These are phyloP conservation scores for Synodontis membranacea DNA, from an alignment of 2,113 vertebrate species.

Conservation along the genomic window DNA sequence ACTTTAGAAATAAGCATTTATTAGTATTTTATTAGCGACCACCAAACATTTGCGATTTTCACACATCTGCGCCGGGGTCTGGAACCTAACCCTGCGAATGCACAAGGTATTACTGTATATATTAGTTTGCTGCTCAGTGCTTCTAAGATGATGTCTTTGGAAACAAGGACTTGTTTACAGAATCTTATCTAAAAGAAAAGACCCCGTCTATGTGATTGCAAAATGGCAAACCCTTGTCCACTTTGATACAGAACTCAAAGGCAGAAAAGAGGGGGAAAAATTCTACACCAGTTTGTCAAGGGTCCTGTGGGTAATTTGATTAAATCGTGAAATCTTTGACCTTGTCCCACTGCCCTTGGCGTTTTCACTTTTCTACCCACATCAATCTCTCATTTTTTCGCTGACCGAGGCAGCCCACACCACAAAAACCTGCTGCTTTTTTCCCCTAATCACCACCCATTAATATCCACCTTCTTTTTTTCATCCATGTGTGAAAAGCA, in stretches of 20 bases:
- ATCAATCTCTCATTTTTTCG: constrained; percentile 47
- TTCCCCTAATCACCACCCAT: neutral
- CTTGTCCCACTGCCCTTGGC: constrained; percentile 38
- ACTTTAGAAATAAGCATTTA: no score
- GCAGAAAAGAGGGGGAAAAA: neutral
- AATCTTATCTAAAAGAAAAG: constrained; percentile 6
- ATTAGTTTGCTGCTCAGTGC: neutral
- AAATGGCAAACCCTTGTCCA: neutral
- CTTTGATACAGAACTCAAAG: constrained; percentile 8
- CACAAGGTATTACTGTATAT: no score
- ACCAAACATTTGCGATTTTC: no score
- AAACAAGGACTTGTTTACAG: no score
- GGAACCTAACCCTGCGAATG: no score
- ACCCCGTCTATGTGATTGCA: neutral
- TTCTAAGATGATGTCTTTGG: neutral
- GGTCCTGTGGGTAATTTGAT: constrained; percentile 32
- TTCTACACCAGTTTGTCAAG: constrained; percentile 21
- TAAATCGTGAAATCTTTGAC: constrained; percentile 38
- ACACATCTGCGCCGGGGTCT: no score
- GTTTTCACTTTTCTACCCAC: constrained; percentile 33
- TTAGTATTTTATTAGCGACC: no score
- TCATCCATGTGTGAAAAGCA: constrained; percentile 19
- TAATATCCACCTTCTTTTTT: neutral
- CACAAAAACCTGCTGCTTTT: constrained; percentile 14
- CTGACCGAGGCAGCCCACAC: constrained; percentile 18